Conservation (phyloP, 1,140 invertebrate genomes). For the Forficula auricularia region DNA sequence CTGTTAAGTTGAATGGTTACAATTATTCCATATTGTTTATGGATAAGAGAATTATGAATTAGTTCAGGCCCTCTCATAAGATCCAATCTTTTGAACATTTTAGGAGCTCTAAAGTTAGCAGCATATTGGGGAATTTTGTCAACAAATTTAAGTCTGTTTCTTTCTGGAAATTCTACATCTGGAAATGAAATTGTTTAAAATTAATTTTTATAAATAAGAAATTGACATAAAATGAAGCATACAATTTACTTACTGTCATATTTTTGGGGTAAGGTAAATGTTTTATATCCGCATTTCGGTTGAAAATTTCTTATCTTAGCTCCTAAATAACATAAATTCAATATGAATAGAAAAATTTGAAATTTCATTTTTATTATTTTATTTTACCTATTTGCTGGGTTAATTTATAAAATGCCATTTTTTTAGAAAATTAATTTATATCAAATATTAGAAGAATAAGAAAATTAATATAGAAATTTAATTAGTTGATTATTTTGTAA, state of each 20-base stretch:
- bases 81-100: slow-evolving; percentile 62
- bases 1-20: slow-evolving; percentile 43
- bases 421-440: no score
- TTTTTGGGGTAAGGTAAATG: slow-evolving; percentile 36
- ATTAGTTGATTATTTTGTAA: no score
- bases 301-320: no score
- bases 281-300: slow-evolving; percentile 23
- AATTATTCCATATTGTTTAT: slow-evolving; percentile 81
- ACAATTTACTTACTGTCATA: slow-evolving; percentile 33
- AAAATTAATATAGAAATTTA: no score
- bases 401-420: no score
- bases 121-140: slow-evolving; percentile 55
- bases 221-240: slow-evolving; percentile 10
- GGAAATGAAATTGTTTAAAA: slow-evolving; percentile 14
- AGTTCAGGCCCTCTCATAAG: slow-evolving; percentile 79
- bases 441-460: no score
- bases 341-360: no score
- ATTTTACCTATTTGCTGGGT: no score
- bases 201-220: slow-evolving; percentile 12
- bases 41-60: slow-evolving; percentile 63
- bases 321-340: no score
- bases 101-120: slow-evolving; percentile 44
- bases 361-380: no score
- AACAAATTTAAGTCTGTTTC: slow-evolving; percentile 42
- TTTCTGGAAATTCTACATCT: slow-evolving; percentile 59